A percentile compares a stretch with the other conserved stretches of the same genome.
phyloP scores from a whole-genome alignment of 2,797 vertebrate species.

The Carcharodon carcharias region DNA sequence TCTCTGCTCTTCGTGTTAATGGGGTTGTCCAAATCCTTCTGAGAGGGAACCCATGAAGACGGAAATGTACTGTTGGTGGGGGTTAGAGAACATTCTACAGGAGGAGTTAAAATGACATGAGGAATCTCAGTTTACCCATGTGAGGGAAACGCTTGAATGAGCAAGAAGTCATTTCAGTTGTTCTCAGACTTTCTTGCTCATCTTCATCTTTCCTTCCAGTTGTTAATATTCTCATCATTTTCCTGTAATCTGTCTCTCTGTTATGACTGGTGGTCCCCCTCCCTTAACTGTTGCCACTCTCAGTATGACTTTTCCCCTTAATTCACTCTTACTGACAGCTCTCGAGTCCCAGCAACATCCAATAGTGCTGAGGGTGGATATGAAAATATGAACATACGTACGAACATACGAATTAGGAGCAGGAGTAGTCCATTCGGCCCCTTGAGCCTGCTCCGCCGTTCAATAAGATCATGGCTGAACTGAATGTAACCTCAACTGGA shows the following conservation, averaged over 20 bases:
- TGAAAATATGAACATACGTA: too few relatives aligned
- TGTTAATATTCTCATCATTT: neutral
- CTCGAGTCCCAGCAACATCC: neutral
- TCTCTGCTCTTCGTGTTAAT: neutral
- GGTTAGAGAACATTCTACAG: neutral
- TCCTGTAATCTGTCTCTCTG: neutral
- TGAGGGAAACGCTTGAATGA: neutral
- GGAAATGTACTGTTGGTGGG: neutral
- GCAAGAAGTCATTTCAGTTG: neutral
- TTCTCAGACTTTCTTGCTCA: neutral
- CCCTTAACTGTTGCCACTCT: neutral
- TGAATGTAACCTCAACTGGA: too few relatives aligned
- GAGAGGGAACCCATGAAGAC: too few relatives aligned
- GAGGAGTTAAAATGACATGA: too few relatives aligned
- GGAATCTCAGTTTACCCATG: neutral
- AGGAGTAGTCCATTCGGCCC: too few relatives aligned
- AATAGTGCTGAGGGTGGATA: neutral
- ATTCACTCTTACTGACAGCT: neutral
- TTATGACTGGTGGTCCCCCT: neutral
- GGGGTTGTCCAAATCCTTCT: neutral
- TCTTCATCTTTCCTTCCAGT: neutral
- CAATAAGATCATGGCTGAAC: too few relatives aligned
- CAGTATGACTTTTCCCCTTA: neutral
- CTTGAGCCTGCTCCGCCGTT: too few relatives aligned
- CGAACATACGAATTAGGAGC: too few relatives aligned